These are phyloP conservation scores for Pseudomyrmex flavicornis DNA, from an alignment of 1,140 invertebrate genomes.

Conservation along the genomic window DNA sequence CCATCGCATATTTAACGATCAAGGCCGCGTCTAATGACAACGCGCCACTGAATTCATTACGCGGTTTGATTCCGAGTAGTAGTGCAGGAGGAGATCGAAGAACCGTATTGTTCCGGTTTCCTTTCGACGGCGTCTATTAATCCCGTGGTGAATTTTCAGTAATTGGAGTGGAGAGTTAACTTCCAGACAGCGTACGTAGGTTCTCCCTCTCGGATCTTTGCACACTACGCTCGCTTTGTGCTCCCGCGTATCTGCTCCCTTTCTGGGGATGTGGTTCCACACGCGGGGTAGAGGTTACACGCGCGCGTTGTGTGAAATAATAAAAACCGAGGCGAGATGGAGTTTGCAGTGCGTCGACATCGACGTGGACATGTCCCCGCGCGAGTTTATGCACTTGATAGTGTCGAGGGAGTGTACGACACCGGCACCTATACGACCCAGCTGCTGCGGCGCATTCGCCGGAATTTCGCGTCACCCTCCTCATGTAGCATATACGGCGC, in stretches of 20 bases:
- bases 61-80: not conserved
- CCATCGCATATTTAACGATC: slow-evolving; percentile 1
- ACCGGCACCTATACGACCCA: not conserved
- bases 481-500: slow-evolving; percentile 23
- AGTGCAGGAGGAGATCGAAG: slow-evolving; percentile 10
- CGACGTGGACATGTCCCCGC: not conserved
- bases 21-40: slow-evolving; percentile 32
- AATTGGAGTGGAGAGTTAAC: slow-evolving; percentile 50
- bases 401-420: not conserved
- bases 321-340: slow-evolving; percentile 37
- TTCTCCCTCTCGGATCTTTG: not conserved
- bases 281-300: not conserved
- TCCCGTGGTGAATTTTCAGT: slow-evolving; percentile 29
- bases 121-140: slow-evolving; percentile 47
- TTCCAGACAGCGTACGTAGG: not conserved
- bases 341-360: not conserved
- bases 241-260: not conserved
- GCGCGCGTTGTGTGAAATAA: slow-evolving; percentile 19
- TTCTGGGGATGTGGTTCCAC: no score
- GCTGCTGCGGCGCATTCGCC: slow-evolving; percentile 3
- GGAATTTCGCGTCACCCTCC: slow-evolving; percentile 48
- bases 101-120: slow-evolving; percentile 26
- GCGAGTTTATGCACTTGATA: not conserved
- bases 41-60: slow-evolving; percentile 36
- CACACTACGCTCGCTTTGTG: slow-evolving; percentile 15